Base-by-base conservation (phyloP, 64 coral and sea anemone species). In the Pocillopora verrucosa region DNA sequence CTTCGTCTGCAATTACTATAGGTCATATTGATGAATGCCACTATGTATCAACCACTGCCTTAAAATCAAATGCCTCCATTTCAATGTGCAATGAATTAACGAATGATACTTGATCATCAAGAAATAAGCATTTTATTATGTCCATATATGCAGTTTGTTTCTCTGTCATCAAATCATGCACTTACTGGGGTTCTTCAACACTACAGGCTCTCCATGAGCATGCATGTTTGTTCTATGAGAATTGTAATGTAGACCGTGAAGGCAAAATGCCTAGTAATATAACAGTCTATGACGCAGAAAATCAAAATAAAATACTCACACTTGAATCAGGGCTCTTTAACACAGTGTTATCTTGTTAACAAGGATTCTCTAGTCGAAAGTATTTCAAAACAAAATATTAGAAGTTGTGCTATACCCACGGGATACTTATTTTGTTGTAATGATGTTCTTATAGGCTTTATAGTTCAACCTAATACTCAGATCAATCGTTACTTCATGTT, bases 141-240 rank as follows among this genome's bases (percentile, higher is more conserved):
- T 90, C 61, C 82, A 82, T n/a, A 90, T 90, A 73, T 90, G 64
- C 89, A 90, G 56, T 90, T 60, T 90, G 63, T 90, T 90, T 90
- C 77, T 90, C 88, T 90, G 65, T 90, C 13, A 90, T 81, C 79
- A 90, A 90, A 83, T 82, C 89, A 82, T 90, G 89, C 63, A 82
- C 77, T 74, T 82, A 82, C 77, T 90, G 89, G 61, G 89, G 75
- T 90, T 90, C 22, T 80, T 82, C 65, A 74, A 83, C 89, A 74
- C 70, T 90, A 38, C 77, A 90, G 78, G 77, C 89, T 90, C 77
- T 83, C 72, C 65, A 80, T 82, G 89, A 90, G 82, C 78, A 90
- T 90, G 89, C 89, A 82, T 78, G 64, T 80, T 77, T 89, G 60
- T 89, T 79, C 62, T 79, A 89, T 68, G 76, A 89, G 61, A 91